Percentiles rank a stretch among this genome's conserved stretches.
Evolutionary conservation across 2,888 invertebrate genomes (phyloP).

Genomic region (Heliconius ethilla): DNA sequence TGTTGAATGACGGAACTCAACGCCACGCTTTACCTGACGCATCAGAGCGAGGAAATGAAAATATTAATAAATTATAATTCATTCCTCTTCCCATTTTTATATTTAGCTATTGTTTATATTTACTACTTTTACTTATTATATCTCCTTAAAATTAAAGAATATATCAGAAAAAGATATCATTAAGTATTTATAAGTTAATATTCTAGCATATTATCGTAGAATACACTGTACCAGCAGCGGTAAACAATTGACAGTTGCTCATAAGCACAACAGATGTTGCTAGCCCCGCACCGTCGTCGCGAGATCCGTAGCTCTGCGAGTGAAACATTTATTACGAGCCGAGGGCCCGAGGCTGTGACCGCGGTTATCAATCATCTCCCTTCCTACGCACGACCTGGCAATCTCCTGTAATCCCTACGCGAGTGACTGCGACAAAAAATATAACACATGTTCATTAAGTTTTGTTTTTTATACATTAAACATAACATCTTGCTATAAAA

Average conservation of each 20-base stretch:
- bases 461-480: not conserved
- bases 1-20: no score
- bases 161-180: not conserved
- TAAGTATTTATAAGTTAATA: not conserved
- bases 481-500: not conserved
- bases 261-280: slow-evolving; percentile 21
- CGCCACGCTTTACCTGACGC: no score
- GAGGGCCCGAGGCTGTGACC: slow-evolving; percentile 38
- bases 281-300: slow-evolving; percentile 22
- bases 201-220: not conserved
- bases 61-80: no score
- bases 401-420: slow-evolving; percentile 31
- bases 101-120: no score
- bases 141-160: no score
- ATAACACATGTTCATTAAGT: slow-evolving; percentile 14
- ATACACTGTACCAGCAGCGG: not conserved
- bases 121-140: no score
- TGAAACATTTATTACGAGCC: slow-evolving; percentile 36
- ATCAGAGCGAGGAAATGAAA: no score
- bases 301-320: slow-evolving; percentile 26
- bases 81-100: no score
- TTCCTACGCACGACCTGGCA: slow-evolving; percentile 40
- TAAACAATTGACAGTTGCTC: slow-evolving; percentile 19
- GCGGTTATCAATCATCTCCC: slow-evolving; percentile 56
- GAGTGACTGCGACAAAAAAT: slow-evolving; percentile 5